Evolutionary conservation across 2,888 invertebrate genomes (phyloP).

Genomic region (Heliconius charithonia): DNA sequence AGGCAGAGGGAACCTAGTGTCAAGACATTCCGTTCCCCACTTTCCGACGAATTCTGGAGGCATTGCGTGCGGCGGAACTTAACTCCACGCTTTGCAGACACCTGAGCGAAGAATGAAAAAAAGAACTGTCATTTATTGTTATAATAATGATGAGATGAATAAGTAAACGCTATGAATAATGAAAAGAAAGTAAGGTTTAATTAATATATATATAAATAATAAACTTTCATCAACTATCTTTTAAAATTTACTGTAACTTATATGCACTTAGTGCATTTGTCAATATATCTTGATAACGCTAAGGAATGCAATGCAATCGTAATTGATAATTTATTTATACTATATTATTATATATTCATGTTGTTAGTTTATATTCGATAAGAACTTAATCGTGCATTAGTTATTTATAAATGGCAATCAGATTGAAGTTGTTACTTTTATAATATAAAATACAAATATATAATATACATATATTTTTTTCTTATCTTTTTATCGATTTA

Average conservation of each 20-base stretch:
- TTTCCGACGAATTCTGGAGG: too few relatives aligned
- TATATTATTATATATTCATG: background rate
- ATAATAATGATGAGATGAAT: background rate
- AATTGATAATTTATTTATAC: background rate
- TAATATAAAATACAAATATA: background rate
- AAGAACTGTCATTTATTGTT: background rate
- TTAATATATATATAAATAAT: background rate
- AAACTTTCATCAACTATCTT: background rate
- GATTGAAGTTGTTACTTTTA: background rate
- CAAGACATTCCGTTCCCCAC: too few relatives aligned
- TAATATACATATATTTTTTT: background rate
- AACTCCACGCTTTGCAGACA: too few relatives aligned
- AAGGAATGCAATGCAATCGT: constrained; percentile 2
- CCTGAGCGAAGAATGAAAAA: background rate
- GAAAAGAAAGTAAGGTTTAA: too few relatives aligned
- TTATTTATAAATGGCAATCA: constrained; percentile 10
- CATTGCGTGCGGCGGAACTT: too few relatives aligned
- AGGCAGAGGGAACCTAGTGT: too few relatives aligned
- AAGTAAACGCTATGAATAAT: background rate
- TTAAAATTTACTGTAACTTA: background rate
- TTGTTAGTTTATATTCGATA: constrained; percentile 13
- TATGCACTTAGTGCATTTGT: background rate
- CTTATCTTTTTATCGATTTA: too few relatives aligned
- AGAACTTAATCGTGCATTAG: constrained; percentile 16
- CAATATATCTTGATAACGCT: background rate